A percentile compares a stretch with the other conserved stretches of the same genome.
Evolutionary conservation across 2,888 invertebrate genomes (phyloP).

Genomic region (Chrysina gloriosa): DNA sequence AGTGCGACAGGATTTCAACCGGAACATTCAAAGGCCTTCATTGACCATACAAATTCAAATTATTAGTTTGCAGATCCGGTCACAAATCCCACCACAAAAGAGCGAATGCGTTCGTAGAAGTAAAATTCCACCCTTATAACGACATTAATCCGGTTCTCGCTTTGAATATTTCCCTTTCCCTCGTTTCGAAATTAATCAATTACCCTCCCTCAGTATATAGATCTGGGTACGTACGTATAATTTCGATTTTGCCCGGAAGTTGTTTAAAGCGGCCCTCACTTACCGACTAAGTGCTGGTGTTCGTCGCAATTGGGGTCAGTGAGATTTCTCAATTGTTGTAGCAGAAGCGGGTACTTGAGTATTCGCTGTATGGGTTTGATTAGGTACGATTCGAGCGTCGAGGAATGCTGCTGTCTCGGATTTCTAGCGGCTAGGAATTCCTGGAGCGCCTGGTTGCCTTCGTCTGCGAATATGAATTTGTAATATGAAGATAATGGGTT

Average conservation of each 20-base stretch:
- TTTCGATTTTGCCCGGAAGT: not conserved
- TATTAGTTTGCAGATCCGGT: too few relatives aligned
- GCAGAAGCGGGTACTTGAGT: slow-evolving; percentile 94
- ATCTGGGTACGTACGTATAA: slow-evolving; percentile 28
- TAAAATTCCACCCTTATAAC: too few relatives aligned
- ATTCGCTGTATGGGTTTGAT: slow-evolving; percentile 99
- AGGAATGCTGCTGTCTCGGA: slow-evolving; percentile 96
- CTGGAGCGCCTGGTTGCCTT: slow-evolving; percentile 95
- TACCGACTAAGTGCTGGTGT: slow-evolving; percentile 92
- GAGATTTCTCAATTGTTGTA: slow-evolving; percentile 94
- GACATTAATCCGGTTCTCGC: too few relatives aligned
- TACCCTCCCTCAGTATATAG: too few relatives aligned
- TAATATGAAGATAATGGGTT: not conserved
- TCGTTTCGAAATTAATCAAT: too few relatives aligned
- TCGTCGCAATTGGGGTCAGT: slow-evolving; percentile 94
- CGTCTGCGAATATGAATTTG: slow-evolving; percentile 71
- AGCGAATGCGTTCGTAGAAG: too few relatives aligned
- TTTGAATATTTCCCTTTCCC: too few relatives aligned
- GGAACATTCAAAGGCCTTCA: too few relatives aligned
- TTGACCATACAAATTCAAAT: too few relatives aligned
- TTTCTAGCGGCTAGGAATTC: slow-evolving; percentile 95
- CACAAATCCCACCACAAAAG: too few relatives aligned
- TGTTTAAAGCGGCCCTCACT: slow-evolving; percentile 56
- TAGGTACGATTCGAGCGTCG: slow-evolving; percentile 96
- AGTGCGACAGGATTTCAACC: too few relatives aligned